Base-by-base conservation (phyloP, 2,113 vertebrate genomes). In the Coreoperca whiteheadi region DNA sequence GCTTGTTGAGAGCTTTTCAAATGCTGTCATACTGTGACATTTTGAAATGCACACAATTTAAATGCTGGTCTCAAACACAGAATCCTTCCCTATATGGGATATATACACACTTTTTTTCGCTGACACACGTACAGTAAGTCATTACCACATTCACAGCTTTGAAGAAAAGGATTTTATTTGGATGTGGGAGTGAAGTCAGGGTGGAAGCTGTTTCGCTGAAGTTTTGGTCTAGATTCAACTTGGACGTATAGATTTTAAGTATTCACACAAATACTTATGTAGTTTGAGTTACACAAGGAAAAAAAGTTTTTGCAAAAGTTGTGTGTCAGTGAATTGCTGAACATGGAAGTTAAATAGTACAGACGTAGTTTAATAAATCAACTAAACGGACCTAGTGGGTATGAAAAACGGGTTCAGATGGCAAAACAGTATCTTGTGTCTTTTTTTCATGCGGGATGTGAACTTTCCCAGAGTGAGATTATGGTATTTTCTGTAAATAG, bases 161-260 rank as follows among this genome's bases (percentile, higher is more conserved):
- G 32, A 75, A 83, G 85, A 88, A 90, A 74, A 84, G 7, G 15
- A 2, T 20, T 50, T 50, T 50, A 50, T 20, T 50, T 50, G 20
- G 6, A 7, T 20, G 18, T 50, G 18, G 18, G 7, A 50, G 48
- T 16, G 16, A 77, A 54, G 23, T 53, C 23, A 56, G 9, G 4
- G 25, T 51, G 14, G 43, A 46, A 46, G 43, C 43, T 46, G 43
- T 46, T 15, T 46, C 4, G 0, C 43, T 12, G 43, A 77, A 67
- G 21, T 51, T 30, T 66, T 6, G 8, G 37, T 51, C 14, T 37
- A 3, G 43, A 51, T 63, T 51, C 23, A 9, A 28, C 8, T 41
- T 43, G 14, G 5, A 39, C n/a, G 12, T 39, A 23, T 32, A 34
- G 12, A n/a, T n/a, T 10, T 54, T 53, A 53, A 53, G 7, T 53